Conservation (phyloP, 2,888 invertebrate species). For the Apamea monoglypha region DNA sequence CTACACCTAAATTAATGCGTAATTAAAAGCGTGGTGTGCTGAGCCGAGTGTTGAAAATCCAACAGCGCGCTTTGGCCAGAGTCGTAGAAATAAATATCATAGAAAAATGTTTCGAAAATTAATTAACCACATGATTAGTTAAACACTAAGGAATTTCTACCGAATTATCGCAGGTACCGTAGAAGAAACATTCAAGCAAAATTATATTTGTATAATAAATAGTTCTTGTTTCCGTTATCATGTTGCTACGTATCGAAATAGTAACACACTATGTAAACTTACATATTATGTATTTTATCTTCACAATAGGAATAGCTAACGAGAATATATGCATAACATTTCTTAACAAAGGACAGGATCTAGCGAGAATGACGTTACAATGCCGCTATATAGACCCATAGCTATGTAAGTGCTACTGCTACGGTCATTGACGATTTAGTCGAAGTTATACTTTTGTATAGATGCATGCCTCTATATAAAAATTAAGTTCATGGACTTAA, state of each 20-base stretch:
- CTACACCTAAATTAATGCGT: neutral
- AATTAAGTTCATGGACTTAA: neutral
- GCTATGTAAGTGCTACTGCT: neutral
- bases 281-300: slow-evolving; percentile 2
- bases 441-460: neutral
- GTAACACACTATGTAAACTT: neutral
- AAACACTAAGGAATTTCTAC: neutral
- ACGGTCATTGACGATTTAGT: neutral
- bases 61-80: neutral
- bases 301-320: neutral
- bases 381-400: neutral
- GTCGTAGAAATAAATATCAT: neutral
- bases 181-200: neutral
- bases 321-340: neutral
- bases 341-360: neutral
- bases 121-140: neutral
- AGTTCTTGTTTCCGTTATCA: slow-evolving; percentile 14
- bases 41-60: neutral
- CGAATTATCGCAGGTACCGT: neutral
- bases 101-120: neutral
- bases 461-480: neutral
- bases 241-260: slow-evolving; percentile 6
- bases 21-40: neutral
- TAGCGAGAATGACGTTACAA: neutral
- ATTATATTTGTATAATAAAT: neutral